phyloP scores from a whole-genome alignment of 2,113 vertebrate genomes.

The Hypanus sabinus region DNA sequence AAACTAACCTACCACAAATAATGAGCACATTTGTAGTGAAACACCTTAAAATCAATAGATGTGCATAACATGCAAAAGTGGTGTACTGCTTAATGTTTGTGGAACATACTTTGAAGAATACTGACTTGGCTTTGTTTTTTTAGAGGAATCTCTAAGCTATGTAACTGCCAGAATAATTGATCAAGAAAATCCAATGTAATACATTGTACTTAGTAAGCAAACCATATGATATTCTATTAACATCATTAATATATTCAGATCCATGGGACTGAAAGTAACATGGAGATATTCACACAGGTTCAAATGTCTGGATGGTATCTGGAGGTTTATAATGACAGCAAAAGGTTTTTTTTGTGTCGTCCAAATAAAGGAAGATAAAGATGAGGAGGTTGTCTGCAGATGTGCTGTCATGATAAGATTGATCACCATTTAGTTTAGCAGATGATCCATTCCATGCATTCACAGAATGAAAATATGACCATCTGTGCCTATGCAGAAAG shows the following conservation, averaged over 20 bases:
- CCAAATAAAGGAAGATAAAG: no score
- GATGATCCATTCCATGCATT: no score
- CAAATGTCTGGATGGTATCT: no score
- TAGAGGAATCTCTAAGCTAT: neutral
- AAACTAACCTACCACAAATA: neutral
- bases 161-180: neutral
- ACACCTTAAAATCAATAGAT: neutral
- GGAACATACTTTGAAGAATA: neutral
- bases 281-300: no score
- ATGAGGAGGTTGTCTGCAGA: no score
- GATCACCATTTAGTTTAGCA: no score
- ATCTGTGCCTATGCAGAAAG: no score
- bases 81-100: neutral
- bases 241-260: neutral
- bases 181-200: neutral
- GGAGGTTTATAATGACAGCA: no score
- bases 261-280: no score
- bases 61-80: neutral
- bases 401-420: no score
- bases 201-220: neutral
- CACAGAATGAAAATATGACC: no score
- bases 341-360: no score
- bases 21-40: neutral
- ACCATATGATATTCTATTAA: neutral
- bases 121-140: neutral